Conservation (phyloP, 2,888 invertebrate species). For the Netelia melanura region DNA sequence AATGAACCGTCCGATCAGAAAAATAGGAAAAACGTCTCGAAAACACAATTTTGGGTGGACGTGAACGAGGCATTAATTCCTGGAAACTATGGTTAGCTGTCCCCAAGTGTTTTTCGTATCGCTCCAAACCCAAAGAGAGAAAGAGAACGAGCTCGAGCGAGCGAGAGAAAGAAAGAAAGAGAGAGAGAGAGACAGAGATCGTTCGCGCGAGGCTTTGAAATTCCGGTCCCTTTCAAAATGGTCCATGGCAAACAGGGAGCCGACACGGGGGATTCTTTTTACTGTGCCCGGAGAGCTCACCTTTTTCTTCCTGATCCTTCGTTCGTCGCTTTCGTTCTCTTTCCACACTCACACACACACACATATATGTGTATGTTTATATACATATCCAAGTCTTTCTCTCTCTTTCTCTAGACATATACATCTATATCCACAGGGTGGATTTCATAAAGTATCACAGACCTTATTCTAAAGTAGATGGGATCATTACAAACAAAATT, state of each 20-base stretch:
- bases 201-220: slow-evolving; percentile 66
- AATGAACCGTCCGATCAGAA: background rate
- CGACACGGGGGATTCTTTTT: slow-evolving; percentile 58
- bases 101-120: slow-evolving; percentile 61
- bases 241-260: slow-evolving; percentile 63
- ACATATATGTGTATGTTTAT: no score
- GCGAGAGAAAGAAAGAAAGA: slow-evolving; percentile 40
- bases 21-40: slow-evolving; percentile 21
- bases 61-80: slow-evolving; percentile 58
- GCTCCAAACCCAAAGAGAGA: slow-evolving; percentile 65
- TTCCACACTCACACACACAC: no score
- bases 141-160: slow-evolving; percentile 47
- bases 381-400: no score
- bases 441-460: no score
- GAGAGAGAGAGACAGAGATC: slow-evolving; percentile 58
- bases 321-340: slow-evolving; percentile 29
- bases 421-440: no score
- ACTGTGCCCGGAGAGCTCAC: slow-evolving; percentile 44
- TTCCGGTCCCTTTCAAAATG: slow-evolving; percentile 72
- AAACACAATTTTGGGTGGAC: slow-evolving; percentile 60
- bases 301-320: slow-evolving; percentile 55
- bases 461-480: no score
- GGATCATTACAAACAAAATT: no score
- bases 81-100: slow-evolving; percentile 67
- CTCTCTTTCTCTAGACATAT: no score